Base-by-base conservation (phyloP, 2,113 vertebrate genomes). In the Oreotrochilus melanogaster region DNA sequence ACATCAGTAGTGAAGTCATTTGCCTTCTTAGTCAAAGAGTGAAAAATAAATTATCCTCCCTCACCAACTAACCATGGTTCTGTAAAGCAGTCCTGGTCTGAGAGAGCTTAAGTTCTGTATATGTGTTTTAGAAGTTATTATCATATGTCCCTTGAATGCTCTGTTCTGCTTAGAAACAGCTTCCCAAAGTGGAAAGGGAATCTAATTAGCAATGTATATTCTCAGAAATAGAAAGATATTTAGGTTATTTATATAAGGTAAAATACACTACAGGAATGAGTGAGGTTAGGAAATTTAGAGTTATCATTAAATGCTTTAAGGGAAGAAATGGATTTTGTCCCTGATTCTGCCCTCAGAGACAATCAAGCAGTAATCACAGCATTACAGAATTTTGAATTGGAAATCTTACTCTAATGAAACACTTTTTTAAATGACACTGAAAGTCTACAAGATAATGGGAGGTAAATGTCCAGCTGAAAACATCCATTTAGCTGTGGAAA, bases 11-110 rank as follows among this genome's bases (percentile, higher is more conserved):
- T 27, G 31, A 69, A 69, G 45, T 11, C 35, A 54, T 62, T 73
- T 88, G 25, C 11, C 11, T 12, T 74, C 37, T 31, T 18, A 33
- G 35, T 19, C 28, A 31, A 71, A 19, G 14, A 6, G 28, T 61
- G 33, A 33, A 74, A 79, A 45, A 80, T 3, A 78, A 80, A 66
- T 31, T 0, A 37, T 2, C 1, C 2, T 84, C 4, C 11, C 4
- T 31, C 35, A 18, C 17, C 12, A 16, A 21, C 4, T 71, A 64
- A 60, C n/a, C 6, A 8, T 31, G 5, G 62, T 23, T 81, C 28
- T 51, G 5, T 64, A 60, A 51, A 74, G 25, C 43, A 84, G 37
- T 28, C 80, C 31, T 74, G 19, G 6, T n/a, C 80, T 81, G 42
- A 54, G 18, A 74, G 16, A 4, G 7, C 43, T 60, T 88, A 48